These are phyloP conservation scores for Myrmophylax atrothorax DNA, from an alignment of 2,113 vertebrate genomes.

Conservation along the genomic window DNA sequence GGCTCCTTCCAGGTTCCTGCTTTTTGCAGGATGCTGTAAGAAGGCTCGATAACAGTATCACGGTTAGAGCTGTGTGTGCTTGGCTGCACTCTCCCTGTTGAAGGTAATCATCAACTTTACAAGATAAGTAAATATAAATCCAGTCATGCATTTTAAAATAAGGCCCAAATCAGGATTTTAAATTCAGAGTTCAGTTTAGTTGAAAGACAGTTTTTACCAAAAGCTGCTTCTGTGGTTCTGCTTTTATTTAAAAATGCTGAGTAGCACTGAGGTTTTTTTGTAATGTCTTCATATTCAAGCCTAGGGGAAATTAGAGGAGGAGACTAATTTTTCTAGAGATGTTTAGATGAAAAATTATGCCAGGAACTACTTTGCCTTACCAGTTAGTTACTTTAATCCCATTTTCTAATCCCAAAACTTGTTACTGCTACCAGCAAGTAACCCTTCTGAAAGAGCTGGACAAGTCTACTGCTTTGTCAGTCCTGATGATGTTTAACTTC, in stretches of 20 bases:
- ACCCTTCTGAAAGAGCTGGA: not conserved
- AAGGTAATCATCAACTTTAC: not conserved
- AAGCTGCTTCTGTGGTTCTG: not conserved
- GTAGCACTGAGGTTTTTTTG: not conserved
- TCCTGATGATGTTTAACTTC: not conserved
- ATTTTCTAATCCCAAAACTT: not conserved
- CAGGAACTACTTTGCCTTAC: not conserved
- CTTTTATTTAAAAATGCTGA: constrained; percentile 3
- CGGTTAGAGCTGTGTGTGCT: not conserved
- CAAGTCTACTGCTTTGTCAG: not conserved
- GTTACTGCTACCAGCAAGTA: not conserved
- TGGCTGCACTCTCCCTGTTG: not conserved
- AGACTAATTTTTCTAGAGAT: not conserved
- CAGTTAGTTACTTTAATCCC: not conserved
- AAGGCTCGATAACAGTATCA: not conserved
- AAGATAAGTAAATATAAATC: not conserved
- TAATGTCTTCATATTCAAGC: not conserved
- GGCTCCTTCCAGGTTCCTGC: not conserved
- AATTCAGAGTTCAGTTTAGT: not conserved
- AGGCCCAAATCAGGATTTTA: not conserved
- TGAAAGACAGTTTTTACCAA: not conserved
- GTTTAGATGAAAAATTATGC: not conserved
- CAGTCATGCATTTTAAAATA: not conserved
- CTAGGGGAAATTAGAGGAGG: not conserved
- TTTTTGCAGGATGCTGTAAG: not conserved